These are phyloP conservation scores for Morpho helenor DNA, from an alignment of 2,888 invertebrate genomes.

Conservation along the genomic window DNA sequence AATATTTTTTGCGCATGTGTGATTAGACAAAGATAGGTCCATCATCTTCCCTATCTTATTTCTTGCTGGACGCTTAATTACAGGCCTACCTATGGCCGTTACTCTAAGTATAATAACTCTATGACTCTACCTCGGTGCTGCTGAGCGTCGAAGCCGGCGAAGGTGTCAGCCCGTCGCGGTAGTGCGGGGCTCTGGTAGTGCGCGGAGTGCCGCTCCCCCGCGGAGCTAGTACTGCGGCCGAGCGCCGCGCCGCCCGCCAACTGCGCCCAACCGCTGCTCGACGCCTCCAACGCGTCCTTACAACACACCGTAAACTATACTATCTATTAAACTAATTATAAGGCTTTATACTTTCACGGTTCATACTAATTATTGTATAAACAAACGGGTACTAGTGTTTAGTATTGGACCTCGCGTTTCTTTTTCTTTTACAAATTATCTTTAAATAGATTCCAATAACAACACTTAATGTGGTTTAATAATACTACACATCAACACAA, in stretches of 20 bases:
- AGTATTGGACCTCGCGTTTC: no score
- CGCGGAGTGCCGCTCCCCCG: constrained; percentile 93
- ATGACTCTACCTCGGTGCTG: constrained; percentile 42
- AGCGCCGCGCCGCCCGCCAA: constrained; percentile 82
- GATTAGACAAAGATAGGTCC: not conserved
- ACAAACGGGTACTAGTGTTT: no score
- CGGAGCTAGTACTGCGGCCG: constrained; percentile 95
- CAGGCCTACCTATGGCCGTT: no score
- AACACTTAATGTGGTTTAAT: no score
- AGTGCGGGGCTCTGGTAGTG: constrained; percentile 89
- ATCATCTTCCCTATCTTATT: no score
- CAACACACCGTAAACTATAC: not conserved
- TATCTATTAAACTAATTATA: no score
- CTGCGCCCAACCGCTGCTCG: constrained; percentile 50
- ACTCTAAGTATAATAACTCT: no score
- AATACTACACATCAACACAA: no score
- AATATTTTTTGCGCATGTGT: not conserved
- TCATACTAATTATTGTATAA: no score
- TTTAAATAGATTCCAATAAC: no score
- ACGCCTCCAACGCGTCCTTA: constrained; percentile 88
- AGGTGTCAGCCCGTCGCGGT: constrained; percentile 96
- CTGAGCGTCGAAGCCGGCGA: constrained; percentile 92
- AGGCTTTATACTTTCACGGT: no score
- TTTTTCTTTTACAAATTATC: no score
- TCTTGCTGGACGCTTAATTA: not conserved